Base-by-base conservation (phyloP, 2,797 vertebrate genomes). In the Myotis vivesi region DNA sequence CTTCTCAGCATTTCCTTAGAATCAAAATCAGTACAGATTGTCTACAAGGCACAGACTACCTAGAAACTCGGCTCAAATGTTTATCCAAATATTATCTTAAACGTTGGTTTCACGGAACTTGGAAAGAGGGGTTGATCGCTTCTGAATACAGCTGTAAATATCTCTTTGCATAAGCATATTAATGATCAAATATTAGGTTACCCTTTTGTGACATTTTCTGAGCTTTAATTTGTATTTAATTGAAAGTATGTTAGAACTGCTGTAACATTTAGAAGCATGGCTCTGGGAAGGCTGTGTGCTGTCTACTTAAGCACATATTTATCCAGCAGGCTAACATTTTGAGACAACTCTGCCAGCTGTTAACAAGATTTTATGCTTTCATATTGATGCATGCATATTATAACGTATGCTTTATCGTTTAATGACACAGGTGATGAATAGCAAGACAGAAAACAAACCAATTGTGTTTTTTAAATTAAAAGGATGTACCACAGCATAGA, bases 191-290 rank as follows among this genome's bases (percentile, higher is more conserved):
- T 98, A 98, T 98, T 98, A 98, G 97, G 96, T 98, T 98, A 98
- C 97, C 98, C 98, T 98, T 98, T 97, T 97, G 96, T 98, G 98
- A 98, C 98, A 98, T 98, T 98, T 98, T 97, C 97, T 96, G 94
- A 98, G 97, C 94, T 98, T 98, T 98, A 98, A 98, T 98, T 98
- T 98, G 97, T 98, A 98, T 98, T 98, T 98, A 98, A 98, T 98
- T 98, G 97, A 98, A 98, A 98, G 96, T 96, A 94, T 97, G 96
- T 97, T 98, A 97, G 97, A 93, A 97, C 51, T 88, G 86, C 96
- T 94, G 96, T 98, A 98, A 98, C 98, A 98, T 98, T 98, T 98
- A 98, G 95, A 98, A 97, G 89, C 95, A 95, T 96, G 94, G 77
- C 76, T 97, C 76, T 92, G 93, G 85, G 97, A 98, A 98, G 97